phyloP scores from a whole-genome alignment of 2,888 invertebrate genomes.

The Craniophora ligustri region DNA sequence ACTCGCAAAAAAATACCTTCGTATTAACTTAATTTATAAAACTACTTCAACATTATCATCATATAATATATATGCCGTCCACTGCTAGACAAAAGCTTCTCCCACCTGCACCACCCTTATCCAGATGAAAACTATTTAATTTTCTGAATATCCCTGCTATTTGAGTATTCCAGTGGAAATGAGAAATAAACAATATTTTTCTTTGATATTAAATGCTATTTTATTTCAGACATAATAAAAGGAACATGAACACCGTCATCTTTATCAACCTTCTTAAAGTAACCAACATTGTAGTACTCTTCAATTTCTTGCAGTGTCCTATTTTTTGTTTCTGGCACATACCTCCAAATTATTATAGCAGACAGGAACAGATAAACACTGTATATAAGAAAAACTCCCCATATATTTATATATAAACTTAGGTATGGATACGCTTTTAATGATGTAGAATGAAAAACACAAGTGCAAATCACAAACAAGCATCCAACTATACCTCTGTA shows the following conservation, averaged over 20 bases:
- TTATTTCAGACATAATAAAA: slow-evolving; percentile 8
- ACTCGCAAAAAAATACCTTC: too few species aligned
- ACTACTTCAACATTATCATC: too few species aligned
- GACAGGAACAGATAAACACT: slow-evolving; percentile 2
- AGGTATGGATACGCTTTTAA: slow-evolving; percentile 40
- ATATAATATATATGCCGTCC: too few species aligned
- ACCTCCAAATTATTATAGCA: slow-evolving; percentile 42
- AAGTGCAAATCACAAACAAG: slow-evolving; percentile 34
- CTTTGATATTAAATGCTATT: too few species aligned
- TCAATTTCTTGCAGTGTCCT: too few species aligned
- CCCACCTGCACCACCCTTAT: too few species aligned
- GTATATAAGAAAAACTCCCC: slow-evolving; percentile 33
- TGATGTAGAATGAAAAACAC: slow-evolving; percentile 25
- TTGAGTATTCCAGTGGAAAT: too few species aligned
- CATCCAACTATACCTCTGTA: slow-evolving; percentile 45
- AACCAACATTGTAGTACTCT: slow-evolving; percentile 42
- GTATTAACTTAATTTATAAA: too few species aligned
- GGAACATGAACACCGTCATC: slow-evolving; percentile 17
- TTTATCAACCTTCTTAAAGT: slow-evolving; percentile 10
- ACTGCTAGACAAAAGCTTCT: too few species aligned
- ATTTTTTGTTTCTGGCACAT: slow-evolving; percentile 48
- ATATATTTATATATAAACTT: slow-evolving; percentile 15
- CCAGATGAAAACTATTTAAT: too few species aligned
- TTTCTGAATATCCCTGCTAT: too few species aligned
- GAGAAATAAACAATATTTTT: too few species aligned